Percentiles rank a stretch among this genome's conserved stretches.
Conservation (phyloP, 2,113 vertebrate genomes). For the Pelecanoides urinatrix region DNA sequence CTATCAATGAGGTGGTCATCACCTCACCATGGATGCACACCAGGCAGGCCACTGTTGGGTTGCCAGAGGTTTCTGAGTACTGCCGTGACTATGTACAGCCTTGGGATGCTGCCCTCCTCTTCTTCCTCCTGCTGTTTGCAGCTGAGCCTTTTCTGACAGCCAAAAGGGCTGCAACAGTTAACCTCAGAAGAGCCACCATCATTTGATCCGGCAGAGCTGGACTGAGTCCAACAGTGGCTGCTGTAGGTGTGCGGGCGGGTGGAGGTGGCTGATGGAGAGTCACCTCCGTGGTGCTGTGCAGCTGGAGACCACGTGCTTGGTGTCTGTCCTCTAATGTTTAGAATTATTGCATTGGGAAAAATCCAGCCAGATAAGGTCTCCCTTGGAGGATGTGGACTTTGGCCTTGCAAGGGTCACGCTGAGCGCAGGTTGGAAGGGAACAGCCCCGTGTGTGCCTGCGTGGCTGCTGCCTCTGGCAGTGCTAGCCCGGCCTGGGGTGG, state of each 20-base stretch:
- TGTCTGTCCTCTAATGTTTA: background rate
- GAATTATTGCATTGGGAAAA: background rate
- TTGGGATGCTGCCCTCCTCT: background rate
- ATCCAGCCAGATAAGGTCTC: background rate
- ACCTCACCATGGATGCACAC: background rate
- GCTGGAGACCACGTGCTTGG: background rate
- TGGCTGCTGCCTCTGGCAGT: background rate
- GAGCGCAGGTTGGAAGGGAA: background rate
- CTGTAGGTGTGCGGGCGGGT: accelerated
- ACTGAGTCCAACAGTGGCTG: background rate
- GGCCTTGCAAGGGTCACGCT: background rate
- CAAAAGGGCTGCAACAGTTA: background rate
- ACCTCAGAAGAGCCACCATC: accelerated
- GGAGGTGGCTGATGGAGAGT: background rate
- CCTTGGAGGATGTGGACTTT: background rate
- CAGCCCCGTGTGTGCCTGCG: background rate
- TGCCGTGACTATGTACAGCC: background rate
- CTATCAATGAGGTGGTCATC: background rate
- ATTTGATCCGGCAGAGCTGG: background rate
- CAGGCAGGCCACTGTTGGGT: background rate
- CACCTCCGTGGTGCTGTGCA: background rate
- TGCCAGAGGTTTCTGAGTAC: background rate
- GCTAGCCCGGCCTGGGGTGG: background rate
- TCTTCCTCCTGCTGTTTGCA: background rate
- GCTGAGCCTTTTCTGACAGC: background rate